Evolutionary conservation across 1,140 invertebrate genomes (phyloP), one percentile per base, ranked within the genome.

Genomic region (Drosophila lini): DNA sequence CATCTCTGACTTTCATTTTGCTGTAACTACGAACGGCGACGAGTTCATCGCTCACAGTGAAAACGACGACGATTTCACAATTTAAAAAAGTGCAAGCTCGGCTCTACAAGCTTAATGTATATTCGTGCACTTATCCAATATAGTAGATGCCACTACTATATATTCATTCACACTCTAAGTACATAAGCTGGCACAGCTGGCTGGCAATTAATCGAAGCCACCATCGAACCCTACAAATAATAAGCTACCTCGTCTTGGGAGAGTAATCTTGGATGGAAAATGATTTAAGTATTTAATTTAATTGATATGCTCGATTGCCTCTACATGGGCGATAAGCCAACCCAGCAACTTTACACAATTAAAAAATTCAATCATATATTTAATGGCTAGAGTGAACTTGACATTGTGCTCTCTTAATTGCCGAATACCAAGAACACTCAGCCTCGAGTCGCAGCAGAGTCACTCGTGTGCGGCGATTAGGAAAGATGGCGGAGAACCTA

Each of bases 61-160:
- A 70, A 71, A 83, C 56, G 36, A 47, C 58, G 60, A 25, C 64
- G 71, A 88, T 86, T 88, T 86, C 82, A 69, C 73, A 88, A 88
- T 88, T 83, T 82, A 80, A 50, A 67, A 88, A 89, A 89, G 48
- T 86, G 83, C 83, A 88, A 80, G 77, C 84, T 71, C 41, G 52
- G 55, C 44, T 68, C 15, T 62, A 50, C 53, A 40, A 34, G 36
- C 44, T 13, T 7, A 13, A 32, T 48, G 53, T 31, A 61, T 48
- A 65, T 34, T 41, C 32, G 38, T 70, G 52, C 62, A 77, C 61
- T 77, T 77, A 77, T 55, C 74, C 55, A 58, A 59, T 76, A 55
- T 58, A 58, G 48, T 58, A 58, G 48, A 45, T 50, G 47, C 47
- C 47, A 11, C 5, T 7, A 68, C 47, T 74, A 85, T 80, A 62